phyloP scores from a whole-genome alignment of 1,140 invertebrate species.

The Scaptomyza hsui region DNA sequence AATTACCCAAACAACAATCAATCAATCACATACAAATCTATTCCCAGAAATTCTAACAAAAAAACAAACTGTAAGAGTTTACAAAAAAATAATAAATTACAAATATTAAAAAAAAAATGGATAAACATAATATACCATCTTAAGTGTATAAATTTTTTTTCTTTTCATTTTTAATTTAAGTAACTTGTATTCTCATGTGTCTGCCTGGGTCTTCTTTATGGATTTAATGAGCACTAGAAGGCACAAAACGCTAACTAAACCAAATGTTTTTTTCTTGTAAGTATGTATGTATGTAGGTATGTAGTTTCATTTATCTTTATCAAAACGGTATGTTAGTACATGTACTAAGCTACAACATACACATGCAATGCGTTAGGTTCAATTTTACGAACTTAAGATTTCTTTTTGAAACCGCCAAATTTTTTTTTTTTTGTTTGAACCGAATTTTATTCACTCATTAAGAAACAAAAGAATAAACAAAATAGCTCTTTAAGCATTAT shows the following conservation, averaged over 20 bases:
- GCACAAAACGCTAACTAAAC: constrained; percentile 58
- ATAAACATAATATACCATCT: constrained; percentile 16
- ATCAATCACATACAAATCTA: constrained; percentile 15
- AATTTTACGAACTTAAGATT: constrained; percentile 28
- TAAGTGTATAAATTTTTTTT: constrained; percentile 20
- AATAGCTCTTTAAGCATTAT: constrained; percentile 9
- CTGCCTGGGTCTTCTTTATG: constrained; percentile 45
- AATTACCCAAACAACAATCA: constrained; percentile 16
- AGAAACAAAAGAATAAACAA: neutral
- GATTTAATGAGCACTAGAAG: constrained; percentile 59
- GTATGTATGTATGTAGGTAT: constrained; percentile 17
- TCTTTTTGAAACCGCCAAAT: constrained; percentile 50
- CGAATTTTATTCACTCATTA: constrained; percentile 9
- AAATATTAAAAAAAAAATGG: neutral
- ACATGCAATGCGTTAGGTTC: constrained; percentile 14
- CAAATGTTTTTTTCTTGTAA: constrained; percentile 27
- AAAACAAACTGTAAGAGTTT: constrained; percentile 4
- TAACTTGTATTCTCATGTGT: constrained; percentile 31
- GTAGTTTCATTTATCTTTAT: constrained; percentile 17
- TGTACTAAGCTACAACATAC: constrained; percentile 29
- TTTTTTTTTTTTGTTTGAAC: constrained; percentile 29
- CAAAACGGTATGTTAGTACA: constrained; percentile 27
- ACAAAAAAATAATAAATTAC: neutral
- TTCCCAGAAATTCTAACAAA: neutral
- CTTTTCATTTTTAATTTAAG: constrained; percentile 10